phyloP scores from a whole-genome alignment of 2,113 vertebrate genomes.

The Chlorodrepanis virens region DNA sequence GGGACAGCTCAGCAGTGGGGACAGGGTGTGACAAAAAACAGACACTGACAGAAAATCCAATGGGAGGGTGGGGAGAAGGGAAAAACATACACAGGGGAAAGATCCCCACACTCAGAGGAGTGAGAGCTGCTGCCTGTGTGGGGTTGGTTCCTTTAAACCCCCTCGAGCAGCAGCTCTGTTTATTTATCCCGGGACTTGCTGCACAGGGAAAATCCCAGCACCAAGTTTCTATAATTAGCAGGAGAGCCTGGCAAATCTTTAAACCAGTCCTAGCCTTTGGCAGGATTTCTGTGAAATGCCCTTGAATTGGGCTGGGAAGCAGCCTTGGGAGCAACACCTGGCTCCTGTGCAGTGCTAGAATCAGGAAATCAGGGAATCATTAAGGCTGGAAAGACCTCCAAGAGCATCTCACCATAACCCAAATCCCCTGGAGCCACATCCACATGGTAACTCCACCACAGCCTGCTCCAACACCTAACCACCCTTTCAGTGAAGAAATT shows the following conservation, averaged over 20 bases:
- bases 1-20: not conserved
- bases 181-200: not conserved
- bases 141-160: not conserved
- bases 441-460: not conserved
- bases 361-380: not conserved
- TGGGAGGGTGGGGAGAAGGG: accelerated
- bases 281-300: not conserved
- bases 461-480: not conserved
- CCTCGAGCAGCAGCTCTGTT: not conserved
- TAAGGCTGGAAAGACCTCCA: not conserved
- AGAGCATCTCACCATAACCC: not conserved
- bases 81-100: not conserved
- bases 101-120: not conserved
- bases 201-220: not conserved
- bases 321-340: not conserved
- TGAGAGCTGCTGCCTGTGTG: not conserved
- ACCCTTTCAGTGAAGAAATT: not conserved
- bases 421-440: not conserved
- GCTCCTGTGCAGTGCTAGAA: not conserved
- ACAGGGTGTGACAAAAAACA: not conserved
- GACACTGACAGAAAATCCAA: not conserved
- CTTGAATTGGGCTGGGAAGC: not conserved
- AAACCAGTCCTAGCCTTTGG: not conserved
- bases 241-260: constrained; percentile 30
- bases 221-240: constrained; percentile 40